phyloP scores from a whole-genome alignment of 1,140 invertebrate genomes.

The Steinernema khuongi region DNA sequence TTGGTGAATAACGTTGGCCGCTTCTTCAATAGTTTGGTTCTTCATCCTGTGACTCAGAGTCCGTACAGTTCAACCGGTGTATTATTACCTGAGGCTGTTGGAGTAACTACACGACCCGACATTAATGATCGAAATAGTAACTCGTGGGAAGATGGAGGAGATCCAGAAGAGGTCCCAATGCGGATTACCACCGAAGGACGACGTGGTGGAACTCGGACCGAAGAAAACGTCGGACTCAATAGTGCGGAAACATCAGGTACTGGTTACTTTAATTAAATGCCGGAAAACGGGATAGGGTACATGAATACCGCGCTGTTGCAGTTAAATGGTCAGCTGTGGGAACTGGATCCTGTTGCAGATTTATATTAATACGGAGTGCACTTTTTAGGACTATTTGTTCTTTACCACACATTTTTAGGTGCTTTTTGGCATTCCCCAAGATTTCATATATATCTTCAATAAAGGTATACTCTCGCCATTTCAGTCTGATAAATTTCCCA shows the following conservation, averaged over 20 bases:
- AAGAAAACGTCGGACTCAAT: background rate
- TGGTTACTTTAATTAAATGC: background rate
- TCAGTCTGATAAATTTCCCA: too few relatives aligned
- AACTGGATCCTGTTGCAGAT: background rate
- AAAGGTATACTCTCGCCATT: too few relatives aligned
- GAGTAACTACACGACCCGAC: background rate
- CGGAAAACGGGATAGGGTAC: too few relatives aligned
- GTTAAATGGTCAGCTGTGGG: too few relatives aligned
- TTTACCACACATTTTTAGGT: too few relatives aligned
- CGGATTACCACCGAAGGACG: constrained; percentile 3
- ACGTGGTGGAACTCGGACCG: background rate
- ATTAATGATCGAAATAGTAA: background rate
- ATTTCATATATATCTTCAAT: too few relatives aligned
- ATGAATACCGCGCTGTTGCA: too few relatives aligned
- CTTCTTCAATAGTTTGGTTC: background rate
- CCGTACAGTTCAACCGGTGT: background rate
- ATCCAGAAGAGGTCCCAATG: background rate
- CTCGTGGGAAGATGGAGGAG: background rate
- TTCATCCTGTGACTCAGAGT: background rate
- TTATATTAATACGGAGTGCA: too few relatives aligned
- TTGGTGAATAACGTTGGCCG: background rate
- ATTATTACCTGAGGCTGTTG: background rate
- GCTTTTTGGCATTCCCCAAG: too few relatives aligned
- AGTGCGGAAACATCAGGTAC: background rate
- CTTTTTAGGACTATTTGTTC: too few relatives aligned